Base-by-base conservation (phyloP, 2,113 vertebrate species). In the Charadrius vociferus region DNA sequence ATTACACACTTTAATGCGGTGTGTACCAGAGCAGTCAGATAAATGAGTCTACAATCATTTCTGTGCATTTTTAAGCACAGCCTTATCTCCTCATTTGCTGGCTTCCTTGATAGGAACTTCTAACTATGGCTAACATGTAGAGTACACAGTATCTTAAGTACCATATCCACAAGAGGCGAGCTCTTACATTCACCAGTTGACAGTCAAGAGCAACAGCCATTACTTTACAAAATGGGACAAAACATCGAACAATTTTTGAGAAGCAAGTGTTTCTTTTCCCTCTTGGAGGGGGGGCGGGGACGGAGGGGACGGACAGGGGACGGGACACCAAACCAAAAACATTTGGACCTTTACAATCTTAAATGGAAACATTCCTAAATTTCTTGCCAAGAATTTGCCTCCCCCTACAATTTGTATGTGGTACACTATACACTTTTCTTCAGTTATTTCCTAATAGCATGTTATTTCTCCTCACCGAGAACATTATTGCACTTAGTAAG, bases 371-470 rank as follows among this genome's bases (percentile, higher is more conserved):
- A 93, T 70, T 80, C 78, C 71, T 89, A 80, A 92, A 91, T 91
- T 90, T 92, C 90, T 94, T 94, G 86, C 91, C 97, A 96, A 98
- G 95, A 97, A 90, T 92, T 87, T 95, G 53, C 74, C 88, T 96
- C 75, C 90, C 87, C 90, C 85, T 94, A 94, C 96, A 97, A 98
- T 98, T 95, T 98, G 79, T 98, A 84, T 84, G 94, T 70, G 78
- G 79, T 80, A 96, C 94, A 97, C 85, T 88, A 96, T 87, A 96
- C 77, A 94, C 84, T 85, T 97, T 95, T 97, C 91, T 97, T 95
- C 96, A 97, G 97, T 97, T 97, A 96, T 89, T 91, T 97, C 92
- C 88, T 97, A 89, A 98, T 94, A 97, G 79, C 71, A 97, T 94
- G 85, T 90, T 94, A 97, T 97, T 98, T 97, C 91, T 96, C 81